These are phyloP conservation scores for Larimichthys polyactis DNA, from an alignment of 2,113 vertebrate species.

Conservation along the genomic window DNA sequence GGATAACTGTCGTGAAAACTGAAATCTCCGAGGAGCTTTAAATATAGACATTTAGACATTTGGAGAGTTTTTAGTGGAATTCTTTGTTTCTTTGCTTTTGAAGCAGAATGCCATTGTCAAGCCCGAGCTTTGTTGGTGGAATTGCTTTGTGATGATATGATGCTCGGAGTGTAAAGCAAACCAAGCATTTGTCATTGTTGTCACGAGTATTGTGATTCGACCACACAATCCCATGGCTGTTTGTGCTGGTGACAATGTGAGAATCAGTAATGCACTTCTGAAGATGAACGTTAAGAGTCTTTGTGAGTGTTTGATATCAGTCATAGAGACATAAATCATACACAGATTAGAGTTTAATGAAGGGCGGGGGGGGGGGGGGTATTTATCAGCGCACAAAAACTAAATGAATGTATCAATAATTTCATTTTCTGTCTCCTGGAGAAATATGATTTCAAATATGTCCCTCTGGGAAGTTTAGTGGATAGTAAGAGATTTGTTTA, in stretches of 20 bases:
- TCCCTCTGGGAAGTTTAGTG: background rate
- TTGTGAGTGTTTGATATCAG: slow-evolving; percentile 31
- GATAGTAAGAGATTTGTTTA: background rate
- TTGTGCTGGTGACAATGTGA: slow-evolving; percentile 58
- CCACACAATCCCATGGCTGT: slow-evolving; percentile 60
- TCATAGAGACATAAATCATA: slow-evolving; percentile 37
- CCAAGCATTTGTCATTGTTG: slow-evolving; percentile 67
- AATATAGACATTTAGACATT: slow-evolving; percentile 35
- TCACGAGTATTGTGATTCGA: slow-evolving; percentile 55
- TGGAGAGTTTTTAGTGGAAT: slow-evolving; percentile 51
- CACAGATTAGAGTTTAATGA: slow-evolving; percentile 43
- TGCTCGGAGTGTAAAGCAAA: slow-evolving; percentile 46
- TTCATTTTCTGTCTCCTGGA: background rate
- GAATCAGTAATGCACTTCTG: slow-evolving; percentile 53
- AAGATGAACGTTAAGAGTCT: slow-evolving; percentile 48
- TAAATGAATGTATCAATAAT: slow-evolving; percentile 12
- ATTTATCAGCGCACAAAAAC: background rate
- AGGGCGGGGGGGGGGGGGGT: too few species aligned
- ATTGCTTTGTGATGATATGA: slow-evolving; percentile 58
- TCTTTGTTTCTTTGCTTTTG: slow-evolving; percentile 33
- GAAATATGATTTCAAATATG: slow-evolving; percentile 1
- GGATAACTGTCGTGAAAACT: slow-evolving; percentile 49
- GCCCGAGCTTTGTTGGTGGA: slow-evolving; percentile 55
- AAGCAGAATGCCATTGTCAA: slow-evolving; percentile 42
- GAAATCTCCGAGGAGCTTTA: slow-evolving; percentile 32